Conservation (phyloP, 2,113 vertebrate genomes). For the Actenoides lindsayi region DNA sequence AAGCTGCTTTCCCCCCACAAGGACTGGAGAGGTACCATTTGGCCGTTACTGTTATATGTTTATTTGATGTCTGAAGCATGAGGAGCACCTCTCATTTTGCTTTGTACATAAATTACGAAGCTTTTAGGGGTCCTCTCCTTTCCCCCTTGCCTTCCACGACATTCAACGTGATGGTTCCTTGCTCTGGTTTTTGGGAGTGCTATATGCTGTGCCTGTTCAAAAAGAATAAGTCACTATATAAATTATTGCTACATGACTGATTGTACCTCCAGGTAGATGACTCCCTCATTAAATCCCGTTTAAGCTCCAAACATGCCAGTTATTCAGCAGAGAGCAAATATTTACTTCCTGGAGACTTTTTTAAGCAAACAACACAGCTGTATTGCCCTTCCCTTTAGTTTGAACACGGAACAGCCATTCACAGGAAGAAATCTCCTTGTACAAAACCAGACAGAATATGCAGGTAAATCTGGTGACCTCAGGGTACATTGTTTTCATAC, state of each 20-base stretch:
- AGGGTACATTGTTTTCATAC: not conserved
- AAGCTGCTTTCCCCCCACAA: not conserved
- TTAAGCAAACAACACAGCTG: not conserved
- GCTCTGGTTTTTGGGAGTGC: not conserved
- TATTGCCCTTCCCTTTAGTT: not conserved
- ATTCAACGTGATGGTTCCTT: not conserved
- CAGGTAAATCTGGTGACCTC: not conserved
- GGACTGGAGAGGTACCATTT: not conserved
- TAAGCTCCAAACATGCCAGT: not conserved
- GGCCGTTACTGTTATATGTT: not conserved
- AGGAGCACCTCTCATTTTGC: not conserved
- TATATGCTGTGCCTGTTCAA: not conserved
- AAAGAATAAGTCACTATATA: not conserved
- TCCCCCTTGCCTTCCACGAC: not conserved
- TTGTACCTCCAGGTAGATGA: not conserved
- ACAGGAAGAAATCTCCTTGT: not conserved
- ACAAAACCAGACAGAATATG: not conserved
- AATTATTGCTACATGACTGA: not conserved
- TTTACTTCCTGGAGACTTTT: not conserved
- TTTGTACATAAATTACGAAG: not conserved
- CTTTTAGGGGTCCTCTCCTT: not conserved
- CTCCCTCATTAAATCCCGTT: not conserved
- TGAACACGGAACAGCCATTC: not conserved
- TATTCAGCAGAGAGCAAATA: conserved; percentile 14
- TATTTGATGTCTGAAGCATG: not conserved